phyloP scores from a whole-genome alignment of 2,888 invertebrate genomes.

The Rhagonycha lutea region DNA sequence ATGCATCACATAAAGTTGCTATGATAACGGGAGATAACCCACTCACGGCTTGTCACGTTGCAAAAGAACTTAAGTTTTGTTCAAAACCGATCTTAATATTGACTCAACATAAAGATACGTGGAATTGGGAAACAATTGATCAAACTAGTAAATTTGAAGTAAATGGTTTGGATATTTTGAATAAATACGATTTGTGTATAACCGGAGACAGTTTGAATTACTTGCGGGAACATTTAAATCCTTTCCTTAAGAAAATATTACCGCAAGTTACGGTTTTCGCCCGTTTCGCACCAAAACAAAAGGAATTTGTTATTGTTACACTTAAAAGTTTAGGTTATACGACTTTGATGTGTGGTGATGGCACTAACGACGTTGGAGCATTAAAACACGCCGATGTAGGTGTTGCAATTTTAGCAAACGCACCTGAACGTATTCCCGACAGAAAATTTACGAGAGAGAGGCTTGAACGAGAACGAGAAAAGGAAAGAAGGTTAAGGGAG shows the following conservation, averaged over 20 bases:
- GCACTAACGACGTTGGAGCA: slow-evolving; percentile 99
- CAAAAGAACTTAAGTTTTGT: slow-evolving; percentile 88
- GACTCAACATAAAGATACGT: slow-evolving; percentile 57
- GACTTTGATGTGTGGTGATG: slow-evolving; percentile 99
- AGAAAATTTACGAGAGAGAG: slow-evolving; percentile 48
- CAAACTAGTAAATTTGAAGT: slow-evolving; percentile 62
- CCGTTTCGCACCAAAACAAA: slow-evolving; percentile 97
- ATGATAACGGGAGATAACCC: slow-evolving; percentile 99
- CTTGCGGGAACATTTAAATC: slow-evolving; percentile 65
- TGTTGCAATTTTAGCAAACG: slow-evolving; percentile 86
- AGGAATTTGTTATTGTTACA: slow-evolving; percentile 91
- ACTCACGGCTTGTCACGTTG: slow-evolving; percentile 98
- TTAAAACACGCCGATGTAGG: slow-evolving; percentile 98
- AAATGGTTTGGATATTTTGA: slow-evolving; percentile 47
- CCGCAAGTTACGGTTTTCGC: slow-evolving; percentile 93
- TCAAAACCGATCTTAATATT: slow-evolving; percentile 73
- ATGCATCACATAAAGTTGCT: slow-evolving; percentile 91
- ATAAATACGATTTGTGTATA: slow-evolving; percentile 87
- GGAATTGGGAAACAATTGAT: slow-evolving; percentile 83
- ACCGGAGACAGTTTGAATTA: slow-evolving; percentile 89
- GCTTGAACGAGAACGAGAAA: slow-evolving; percentile 42
- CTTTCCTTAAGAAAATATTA: slow-evolving; percentile 72
- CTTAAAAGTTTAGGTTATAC: slow-evolving; percentile 85
- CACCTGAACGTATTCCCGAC: slow-evolving; percentile 64
- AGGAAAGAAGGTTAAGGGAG: slow-evolving; percentile 31